phyloP scores from a whole-genome alignment of 2,113 vertebrate genomes.

The Elephantulus edwardii region DNA sequence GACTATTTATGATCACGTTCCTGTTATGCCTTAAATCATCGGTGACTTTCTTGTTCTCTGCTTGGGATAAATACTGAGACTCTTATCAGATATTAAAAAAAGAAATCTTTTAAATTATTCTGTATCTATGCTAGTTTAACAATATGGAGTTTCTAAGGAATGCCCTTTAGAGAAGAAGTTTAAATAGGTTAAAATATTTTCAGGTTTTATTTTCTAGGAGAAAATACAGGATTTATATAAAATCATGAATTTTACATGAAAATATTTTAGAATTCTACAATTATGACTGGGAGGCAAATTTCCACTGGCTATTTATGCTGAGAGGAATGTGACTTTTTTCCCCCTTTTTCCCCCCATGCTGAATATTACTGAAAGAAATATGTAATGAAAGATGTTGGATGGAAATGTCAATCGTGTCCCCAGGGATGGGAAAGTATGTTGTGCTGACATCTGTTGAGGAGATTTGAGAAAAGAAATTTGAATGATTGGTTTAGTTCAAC shows the following conservation, averaged over 20 bases:
- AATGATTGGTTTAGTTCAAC: conserved; percentile 20
- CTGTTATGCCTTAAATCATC: too few relatives aligned
- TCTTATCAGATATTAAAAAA: too few relatives aligned
- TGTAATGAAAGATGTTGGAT: conserved; percentile 17
- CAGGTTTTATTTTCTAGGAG: background rate
- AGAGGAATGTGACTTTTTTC: conserved; percentile 45
- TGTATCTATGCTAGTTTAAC: background rate
- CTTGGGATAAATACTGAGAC: too few relatives aligned
- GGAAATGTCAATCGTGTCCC: conserved; percentile 38
- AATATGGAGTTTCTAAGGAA: background rate
- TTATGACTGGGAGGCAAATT: conserved; percentile 55
- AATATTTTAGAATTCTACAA: conserved; percentile 58
- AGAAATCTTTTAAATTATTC: background rate
- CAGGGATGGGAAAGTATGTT: background rate
- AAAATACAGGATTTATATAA: conserved; percentile 44
- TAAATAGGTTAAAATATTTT: conserved; percentile 55
- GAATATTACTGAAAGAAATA: conserved; percentile 36
- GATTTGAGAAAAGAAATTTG: conserved; percentile 11
- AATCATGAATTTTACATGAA: conserved; percentile 66
- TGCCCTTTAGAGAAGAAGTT: background rate
- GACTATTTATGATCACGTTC: too few relatives aligned
- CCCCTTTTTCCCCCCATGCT: background rate
- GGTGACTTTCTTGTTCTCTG: too few relatives aligned
- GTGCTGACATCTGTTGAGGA: conserved; percentile 2
- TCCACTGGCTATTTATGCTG: conserved; percentile 23